Base-by-base conservation (phyloP, 2,888 invertebrate species). In the Itoplectis maculator region DNA sequence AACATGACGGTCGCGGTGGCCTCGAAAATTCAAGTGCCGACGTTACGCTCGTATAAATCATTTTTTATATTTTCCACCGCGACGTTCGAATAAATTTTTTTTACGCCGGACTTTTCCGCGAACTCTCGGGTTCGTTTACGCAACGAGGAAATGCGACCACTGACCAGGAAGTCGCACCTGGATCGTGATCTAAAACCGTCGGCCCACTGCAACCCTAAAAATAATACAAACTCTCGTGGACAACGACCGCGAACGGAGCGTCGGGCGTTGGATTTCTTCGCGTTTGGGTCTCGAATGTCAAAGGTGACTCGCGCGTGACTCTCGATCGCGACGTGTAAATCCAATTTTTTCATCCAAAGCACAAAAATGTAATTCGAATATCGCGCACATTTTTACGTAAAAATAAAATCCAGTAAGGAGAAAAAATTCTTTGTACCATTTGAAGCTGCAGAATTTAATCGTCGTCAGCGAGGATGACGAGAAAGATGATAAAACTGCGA, bases 131-230 rank as follows among this genome's bases (percentile, higher is more conserved):
- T 54, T 45, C 65, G 8, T 42, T 42, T 20, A 42, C 23, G 23
- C 65, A 65, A 65, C 23, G 20, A 42, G 65, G 45, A 65, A n/a
- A n/a, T 5, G 29, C 65, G 18, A 65, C n/a, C 23, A 65, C 13
- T 23, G 23, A 65, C 45, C 65, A 65, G 65, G 42, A 65, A 65
- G 40, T 65, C 40, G n/a, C 65, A 45, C 65, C 65, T 42, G 42
- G 42, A 65, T 65, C 65, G 65, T 45, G 23, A 65, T 65, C 65
- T 65, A 42, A 65, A 65, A 65, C 65, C 45, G 65, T 65, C 65
- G 13, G n/a, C 29, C 29, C 65, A 42, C 23, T 42, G 65, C 42
- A 40, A 23, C 5, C 13, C 45, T 42, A 45, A 65, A 65, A 65
- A 20, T 65, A 65, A 20, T 65, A 65, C 42, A 65, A 42, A 13